These are phyloP conservation scores for Bradypus variegatus DNA, from an alignment of 2,797 vertebrate species.

Conservation along the genomic window DNA sequence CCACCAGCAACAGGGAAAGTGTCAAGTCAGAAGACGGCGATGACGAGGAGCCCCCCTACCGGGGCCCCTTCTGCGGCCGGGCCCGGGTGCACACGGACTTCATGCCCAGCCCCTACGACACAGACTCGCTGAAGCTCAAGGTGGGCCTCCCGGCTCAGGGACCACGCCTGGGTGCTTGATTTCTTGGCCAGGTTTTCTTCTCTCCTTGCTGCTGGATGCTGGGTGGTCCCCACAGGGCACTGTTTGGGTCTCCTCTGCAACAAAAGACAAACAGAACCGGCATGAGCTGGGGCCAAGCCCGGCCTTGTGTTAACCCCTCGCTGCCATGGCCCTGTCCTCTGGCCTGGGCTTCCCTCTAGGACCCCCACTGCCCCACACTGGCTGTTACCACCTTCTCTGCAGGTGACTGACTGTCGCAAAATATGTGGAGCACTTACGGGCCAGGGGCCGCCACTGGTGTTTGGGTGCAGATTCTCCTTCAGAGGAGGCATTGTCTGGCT, in stretches of 20 bases:
- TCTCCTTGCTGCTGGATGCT: neutral
- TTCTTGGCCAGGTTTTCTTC: neutral
- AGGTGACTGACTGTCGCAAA: neutral
- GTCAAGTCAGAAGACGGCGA: conserved; percentile 98
- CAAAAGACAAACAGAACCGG: neutral
- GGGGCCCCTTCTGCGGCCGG: conserved; percentile 95
- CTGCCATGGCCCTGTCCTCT: neutral
- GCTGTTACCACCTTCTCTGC: neutral
- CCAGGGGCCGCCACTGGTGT: neutral
- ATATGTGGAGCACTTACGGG: rapidly evolving
- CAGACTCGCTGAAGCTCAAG: conserved; percentile 97
- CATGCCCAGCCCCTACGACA: conserved; percentile 96
- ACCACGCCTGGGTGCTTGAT: neutral
- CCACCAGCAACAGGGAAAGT: conserved; percentile 96
- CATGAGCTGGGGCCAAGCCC: neutral
- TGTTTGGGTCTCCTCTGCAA: neutral
- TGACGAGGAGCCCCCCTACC: conserved; percentile 93
- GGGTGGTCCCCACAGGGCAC: neutral
- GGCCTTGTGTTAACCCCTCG: neutral
- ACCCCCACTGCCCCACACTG: neutral
- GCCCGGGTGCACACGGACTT: conserved; percentile 97
- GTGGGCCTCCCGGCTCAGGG: conserved; percentile 64
- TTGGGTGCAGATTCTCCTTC: neutral
- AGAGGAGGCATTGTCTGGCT: neutral
- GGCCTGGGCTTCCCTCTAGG: neutral